Evolutionary conservation across 2,888 invertebrate genomes (phyloP).

Genomic region (Orchestes rusci): DNA sequence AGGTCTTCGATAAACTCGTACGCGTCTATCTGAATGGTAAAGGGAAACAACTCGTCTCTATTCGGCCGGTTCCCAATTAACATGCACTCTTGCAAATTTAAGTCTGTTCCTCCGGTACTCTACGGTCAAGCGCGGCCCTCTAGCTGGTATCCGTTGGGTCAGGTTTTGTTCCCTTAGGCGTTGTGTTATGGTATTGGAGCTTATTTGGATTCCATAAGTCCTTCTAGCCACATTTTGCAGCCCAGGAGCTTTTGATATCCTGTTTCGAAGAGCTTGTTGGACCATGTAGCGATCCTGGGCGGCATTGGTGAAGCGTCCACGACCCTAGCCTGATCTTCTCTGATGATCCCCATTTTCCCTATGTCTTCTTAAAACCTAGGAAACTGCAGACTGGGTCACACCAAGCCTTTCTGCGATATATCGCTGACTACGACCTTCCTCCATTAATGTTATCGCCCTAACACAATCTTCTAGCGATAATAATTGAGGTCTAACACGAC

Average conservation of each 20-base stretch:
- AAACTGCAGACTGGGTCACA: no score
- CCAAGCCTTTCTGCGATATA: no score
- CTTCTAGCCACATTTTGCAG: no score
- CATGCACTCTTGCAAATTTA: neutral
- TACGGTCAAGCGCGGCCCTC: no score
- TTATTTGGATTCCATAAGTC: no score
- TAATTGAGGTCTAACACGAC: no score
- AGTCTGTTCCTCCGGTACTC: neutral
- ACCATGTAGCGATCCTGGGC: neutral
- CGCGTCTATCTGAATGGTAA: neutral
- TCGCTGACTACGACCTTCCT: constrained; percentile 1
- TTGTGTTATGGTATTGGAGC: no score
- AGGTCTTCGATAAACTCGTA: neutral
- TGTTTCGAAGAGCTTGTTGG: neutral
- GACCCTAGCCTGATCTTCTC: neutral
- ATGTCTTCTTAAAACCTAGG: no score
- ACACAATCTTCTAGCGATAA: neutral
- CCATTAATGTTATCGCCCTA: neutral
- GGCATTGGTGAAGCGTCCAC: neutral
- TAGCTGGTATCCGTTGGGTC: no score
- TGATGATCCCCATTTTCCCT: neutral
- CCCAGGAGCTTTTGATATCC: neutral
- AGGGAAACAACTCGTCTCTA: neutral
- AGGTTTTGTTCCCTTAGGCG: neutral
- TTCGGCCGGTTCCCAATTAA: neutral